Conservation (phyloP, 1,140 invertebrate genomes). For the Drosophila busckii region DNA sequence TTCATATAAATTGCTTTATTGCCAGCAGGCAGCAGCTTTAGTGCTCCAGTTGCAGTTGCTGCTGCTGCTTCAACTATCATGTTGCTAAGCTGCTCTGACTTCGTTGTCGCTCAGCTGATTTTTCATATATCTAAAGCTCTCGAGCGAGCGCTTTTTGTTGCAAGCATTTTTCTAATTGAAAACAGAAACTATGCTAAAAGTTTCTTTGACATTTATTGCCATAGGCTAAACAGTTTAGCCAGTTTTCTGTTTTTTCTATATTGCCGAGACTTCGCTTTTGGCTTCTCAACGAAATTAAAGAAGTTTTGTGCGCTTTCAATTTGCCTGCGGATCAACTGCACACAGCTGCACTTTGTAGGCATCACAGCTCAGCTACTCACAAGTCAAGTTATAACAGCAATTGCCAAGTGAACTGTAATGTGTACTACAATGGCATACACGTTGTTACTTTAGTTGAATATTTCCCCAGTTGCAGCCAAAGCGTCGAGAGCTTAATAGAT, state of each 20-base stretch:
- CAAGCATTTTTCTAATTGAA: slow-evolving; percentile 58
- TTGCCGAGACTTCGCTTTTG: slow-evolving; percentile 35
- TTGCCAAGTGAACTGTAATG: slow-evolving; percentile 42
- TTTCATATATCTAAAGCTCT: slow-evolving; percentile 2
- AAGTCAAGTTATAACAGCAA: too few species aligned
- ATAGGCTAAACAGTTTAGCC: slow-evolving; percentile 59
- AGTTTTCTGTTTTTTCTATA: slow-evolving; percentile 28
- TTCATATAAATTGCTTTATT: slow-evolving; percentile 13
- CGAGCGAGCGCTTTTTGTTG: slow-evolving; percentile 3
- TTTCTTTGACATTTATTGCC: slow-evolving; percentile 71
- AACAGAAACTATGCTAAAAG: slow-evolving; percentile 47
- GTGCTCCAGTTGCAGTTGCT: neutral
- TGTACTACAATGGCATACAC: too few species aligned
- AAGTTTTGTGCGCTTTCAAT: slow-evolving; percentile 68
- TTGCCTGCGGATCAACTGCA: slow-evolving; percentile 46
- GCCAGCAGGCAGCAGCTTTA: neutral
- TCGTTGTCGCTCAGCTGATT: slow-evolving; percentile 28
- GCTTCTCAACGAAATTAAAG: slow-evolving; percentile 66
- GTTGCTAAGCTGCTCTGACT: slow-evolving; percentile 3
- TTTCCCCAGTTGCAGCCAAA: too few species aligned
- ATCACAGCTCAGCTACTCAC: too few species aligned
- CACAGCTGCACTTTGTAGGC: slow-evolving; percentile 2
- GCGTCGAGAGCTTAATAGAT: too few species aligned
- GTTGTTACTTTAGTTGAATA: too few species aligned
- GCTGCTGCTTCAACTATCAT: slow-evolving; percentile 4